Base-by-base conservation (phyloP, 2,888 invertebrate species). In the Apomyelois bistriatella region DNA sequence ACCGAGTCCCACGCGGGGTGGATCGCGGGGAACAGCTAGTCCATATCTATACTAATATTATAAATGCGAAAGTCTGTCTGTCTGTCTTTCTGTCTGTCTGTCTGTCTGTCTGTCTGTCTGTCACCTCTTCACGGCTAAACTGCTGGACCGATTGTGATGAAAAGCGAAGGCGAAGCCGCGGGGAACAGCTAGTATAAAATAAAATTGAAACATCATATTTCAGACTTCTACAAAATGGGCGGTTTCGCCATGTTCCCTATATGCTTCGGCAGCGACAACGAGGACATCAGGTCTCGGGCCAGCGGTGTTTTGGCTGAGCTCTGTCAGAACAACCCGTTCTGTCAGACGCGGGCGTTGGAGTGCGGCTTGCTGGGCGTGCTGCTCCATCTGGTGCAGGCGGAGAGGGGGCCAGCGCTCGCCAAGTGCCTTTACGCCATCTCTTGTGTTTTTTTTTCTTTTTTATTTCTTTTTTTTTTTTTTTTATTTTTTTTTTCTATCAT, bases 261-360 rank as follows among this genome's bases (percentile, higher is more conserved):
- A 0, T 94, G 95, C 69, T 83, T 96, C 28, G 90, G 92, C 57
- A 93, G 93, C 22, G 80, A 88, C 4, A 92, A 94, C 62, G 77
- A 90, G 0, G 86, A 91, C 13, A 85, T 98, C 0, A 90, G 95
- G 35, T 90, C 92, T 56, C 82, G 88, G 37, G 92, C 94, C 1
- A 94, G 95, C 9, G 91, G 93, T 28, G 81, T 97, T 10, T 85
- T 98, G 1, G 97, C 95, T 0, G 95, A 94, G 66, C 77, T 97
- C 54, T 93, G 95, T 35, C 98, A 98, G 82, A 97, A 98, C 82
- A 97, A 98, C 83, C 93, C 94, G 0, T 94, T 92, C 72, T 96
- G 96, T 65, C 98, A 98, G 77, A 81, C 92, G 22, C 88, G 91
- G 40, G 93, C 94, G n/a, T 62, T 95, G 4, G 93, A 94, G 56